Conservation (phyloP, 2,113 vertebrate species). For the Crotophaga sulcirostris region DNA sequence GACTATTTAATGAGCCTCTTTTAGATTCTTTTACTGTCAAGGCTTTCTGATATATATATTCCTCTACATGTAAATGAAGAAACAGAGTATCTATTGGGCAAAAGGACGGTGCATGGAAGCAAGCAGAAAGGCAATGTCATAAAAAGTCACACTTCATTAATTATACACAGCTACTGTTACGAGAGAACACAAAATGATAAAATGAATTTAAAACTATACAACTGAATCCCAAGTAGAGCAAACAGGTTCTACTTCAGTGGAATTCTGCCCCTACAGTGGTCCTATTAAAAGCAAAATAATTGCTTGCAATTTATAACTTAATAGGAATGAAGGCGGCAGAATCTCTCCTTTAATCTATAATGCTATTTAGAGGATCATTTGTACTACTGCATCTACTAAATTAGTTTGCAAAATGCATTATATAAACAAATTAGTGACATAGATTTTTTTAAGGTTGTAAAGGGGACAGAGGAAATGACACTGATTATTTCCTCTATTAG, state of each 20-base stretch:
- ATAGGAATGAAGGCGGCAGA: background rate
- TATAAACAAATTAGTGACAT: conserved; percentile 26
- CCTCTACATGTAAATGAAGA: background rate
- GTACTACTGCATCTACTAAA: background rate
- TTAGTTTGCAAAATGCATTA: conserved; percentile 15
- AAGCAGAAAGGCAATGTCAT: background rate
- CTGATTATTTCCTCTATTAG: conserved; percentile 12
- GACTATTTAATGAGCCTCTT: background rate
- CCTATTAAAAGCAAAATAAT: background rate
- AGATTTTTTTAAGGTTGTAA: conserved; percentile 12
- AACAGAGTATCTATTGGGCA: background rate
- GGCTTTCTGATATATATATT: background rate
- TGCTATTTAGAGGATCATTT: background rate
- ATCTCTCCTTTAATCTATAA: background rate
- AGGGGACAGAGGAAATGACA: conserved; percentile 5
- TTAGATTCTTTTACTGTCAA: background rate
- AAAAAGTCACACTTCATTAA: background rate
- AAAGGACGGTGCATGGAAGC: background rate
- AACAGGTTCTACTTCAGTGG: background rate
- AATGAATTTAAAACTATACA: background rate
- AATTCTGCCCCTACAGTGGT: background rate
- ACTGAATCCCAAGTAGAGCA: background rate
- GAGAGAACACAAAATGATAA: background rate
- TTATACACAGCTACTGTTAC: background rate
- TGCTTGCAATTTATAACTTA: background rate